Conservation (phyloP, 2,888 invertebrate genomes). For the Aphidius colemani region DNA sequence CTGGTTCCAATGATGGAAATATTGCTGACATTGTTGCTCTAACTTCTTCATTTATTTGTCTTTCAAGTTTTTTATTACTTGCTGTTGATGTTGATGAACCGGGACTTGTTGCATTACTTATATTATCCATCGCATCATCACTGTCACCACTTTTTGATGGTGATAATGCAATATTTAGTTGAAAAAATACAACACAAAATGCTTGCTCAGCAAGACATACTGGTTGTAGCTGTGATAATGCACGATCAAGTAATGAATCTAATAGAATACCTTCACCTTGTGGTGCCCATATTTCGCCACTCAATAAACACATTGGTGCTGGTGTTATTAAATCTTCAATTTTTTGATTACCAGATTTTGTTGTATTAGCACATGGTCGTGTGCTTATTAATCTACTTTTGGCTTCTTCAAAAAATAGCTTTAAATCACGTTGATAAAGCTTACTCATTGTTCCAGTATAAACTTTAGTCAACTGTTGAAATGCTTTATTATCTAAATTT, state of each 20-base stretch:
- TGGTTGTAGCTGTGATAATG: slow-evolving; percentile 86
- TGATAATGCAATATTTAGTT: slow-evolving; percentile 67
- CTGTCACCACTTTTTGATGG: slow-evolving; percentile 46
- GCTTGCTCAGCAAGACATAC: slow-evolving; percentile 93
- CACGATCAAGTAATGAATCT: slow-evolving; percentile 79
- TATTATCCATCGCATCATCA: slow-evolving; percentile 37
- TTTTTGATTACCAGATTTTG: slow-evolving; percentile 51
- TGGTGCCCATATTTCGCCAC: slow-evolving; percentile 52
- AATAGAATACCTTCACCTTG: slow-evolving; percentile 55
- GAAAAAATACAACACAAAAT: slow-evolving; percentile 92
- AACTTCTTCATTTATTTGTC: slow-evolving; percentile 78
- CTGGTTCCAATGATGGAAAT: slow-evolving; percentile 86
- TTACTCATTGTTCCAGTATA: slow-evolving; percentile 84
- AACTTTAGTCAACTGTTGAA: slow-evolving; percentile 78
- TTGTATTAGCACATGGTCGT: slow-evolving; percentile 43
- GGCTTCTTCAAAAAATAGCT: slow-evolving; percentile 77
- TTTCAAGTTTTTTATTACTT: slow-evolving; percentile 66
- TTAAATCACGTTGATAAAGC: slow-evolving; percentile 85
- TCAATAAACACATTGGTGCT: slow-evolving; percentile 53
- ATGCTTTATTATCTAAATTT: slow-evolving; percentile 82
- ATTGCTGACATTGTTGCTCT: slow-evolving; percentile 86
- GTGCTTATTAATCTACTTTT: slow-evolving; percentile 51
- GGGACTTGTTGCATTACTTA: slow-evolving; percentile 50
- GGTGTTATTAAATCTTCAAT: slow-evolving; percentile 51
- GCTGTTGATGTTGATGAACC: slow-evolving; percentile 52